Base-by-base conservation (phyloP, 92 coral and sea anemone species). In the Parazoanthus atlanticus region DNA sequence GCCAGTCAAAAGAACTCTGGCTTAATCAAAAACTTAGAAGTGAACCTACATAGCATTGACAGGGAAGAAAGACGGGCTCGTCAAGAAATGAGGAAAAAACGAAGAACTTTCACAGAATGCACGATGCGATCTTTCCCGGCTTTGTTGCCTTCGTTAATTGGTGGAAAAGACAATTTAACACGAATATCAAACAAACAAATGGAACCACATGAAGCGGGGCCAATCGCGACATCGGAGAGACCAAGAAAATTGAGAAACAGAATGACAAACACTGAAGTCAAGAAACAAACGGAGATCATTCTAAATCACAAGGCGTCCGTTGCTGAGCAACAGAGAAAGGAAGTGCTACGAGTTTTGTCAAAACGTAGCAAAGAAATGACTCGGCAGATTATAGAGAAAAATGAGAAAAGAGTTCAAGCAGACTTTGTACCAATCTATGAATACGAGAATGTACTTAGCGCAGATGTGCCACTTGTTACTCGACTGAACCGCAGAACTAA, bases 1-100 rank as follows among this genome's bases (percentile, higher is more conserved):
- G 95, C 98, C 0, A 93, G 92, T 76, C 94, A 91, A 81, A 96
- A 91, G 78, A 96, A 96, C 65, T 93, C 93, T 8, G 94, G 98
- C 10, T 88, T 96, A 52, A 31, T 95, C 8, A 95, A 96, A 74
- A 89, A 84, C 49, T 81, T 96, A 5, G 98, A 95, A 84, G 84
- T 86, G 31, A 89, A 95, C 85, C 80, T 96, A 79, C 38, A 86
- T 52, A 78, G 90, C 25, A 84, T 96, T 25, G 80, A 93, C 23
- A 80, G 95, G 7, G 95, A 95, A 72, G 88, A 89, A 52, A 76
- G 91, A 74, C 88, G 99, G 25, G 94, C 91, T 3, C 89, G 80
- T 2, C 92, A 91, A 43, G 94, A 95, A 80, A 74, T 90, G 74
- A 78, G 83, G 54, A 94, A 90, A 74, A 89, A 86, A 33, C 87